A percentile compares a stretch with the other conserved stretches of the same genome.
These are phyloP conservation scores for Daboia siamensis DNA, from an alignment of 2,113 vertebrate genomes.

Conservation along the genomic window DNA sequence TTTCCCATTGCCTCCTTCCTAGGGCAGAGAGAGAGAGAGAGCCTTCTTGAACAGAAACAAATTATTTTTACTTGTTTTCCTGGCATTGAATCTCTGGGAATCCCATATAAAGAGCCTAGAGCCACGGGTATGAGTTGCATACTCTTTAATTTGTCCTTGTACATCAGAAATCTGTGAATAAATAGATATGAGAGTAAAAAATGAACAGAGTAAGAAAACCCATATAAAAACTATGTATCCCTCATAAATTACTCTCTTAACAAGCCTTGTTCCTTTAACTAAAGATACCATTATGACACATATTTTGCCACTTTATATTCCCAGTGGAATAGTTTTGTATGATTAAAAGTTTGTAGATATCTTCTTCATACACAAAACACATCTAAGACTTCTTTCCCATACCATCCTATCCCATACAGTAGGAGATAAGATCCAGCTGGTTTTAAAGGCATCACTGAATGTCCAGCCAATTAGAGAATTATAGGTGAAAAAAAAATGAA, in stretches of 20 bases:
- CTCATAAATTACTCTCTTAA: constrained; percentile 54
- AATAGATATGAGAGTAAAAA: background rate
- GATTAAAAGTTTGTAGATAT: constrained; percentile 53
- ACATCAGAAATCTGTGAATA: background rate
- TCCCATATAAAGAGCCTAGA: background rate
- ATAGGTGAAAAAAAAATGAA: constrained; percentile 69
- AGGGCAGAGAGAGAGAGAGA: background rate
- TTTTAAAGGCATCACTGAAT: constrained; percentile 72
- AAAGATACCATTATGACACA: constrained; percentile 42
- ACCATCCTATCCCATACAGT: constrained; percentile 36
- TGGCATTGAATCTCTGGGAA: background rate
- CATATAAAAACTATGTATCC: background rate
- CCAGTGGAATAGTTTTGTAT: constrained; percentile 60
- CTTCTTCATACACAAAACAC: constrained; percentile 53
- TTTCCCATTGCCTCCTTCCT: background rate
- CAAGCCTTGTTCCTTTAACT: constrained; percentile 56
- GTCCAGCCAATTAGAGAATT: constrained; percentile 77
- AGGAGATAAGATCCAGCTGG: constrained; percentile 56
- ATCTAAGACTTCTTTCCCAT: constrained; percentile 47
- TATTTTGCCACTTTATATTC: constrained; percentile 56
- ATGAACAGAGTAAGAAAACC: background rate
- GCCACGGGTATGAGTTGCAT: background rate
- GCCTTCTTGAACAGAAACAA: background rate
- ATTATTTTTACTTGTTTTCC: background rate
- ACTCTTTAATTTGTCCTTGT: background rate